Conservation (phyloP, 2,888 invertebrate genomes). For the Cordilura impudica region DNA sequence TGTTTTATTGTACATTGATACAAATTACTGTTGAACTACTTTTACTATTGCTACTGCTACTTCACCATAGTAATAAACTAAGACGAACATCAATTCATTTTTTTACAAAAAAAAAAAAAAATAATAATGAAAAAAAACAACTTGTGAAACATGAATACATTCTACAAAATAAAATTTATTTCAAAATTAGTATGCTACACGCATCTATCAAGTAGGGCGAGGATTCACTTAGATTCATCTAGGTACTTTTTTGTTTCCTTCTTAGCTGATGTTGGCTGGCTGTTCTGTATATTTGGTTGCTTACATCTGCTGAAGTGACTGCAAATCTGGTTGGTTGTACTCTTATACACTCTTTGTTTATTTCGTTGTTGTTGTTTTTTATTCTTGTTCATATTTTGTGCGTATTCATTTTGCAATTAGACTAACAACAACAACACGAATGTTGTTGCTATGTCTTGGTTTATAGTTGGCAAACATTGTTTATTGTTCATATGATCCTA, state of each 20-base stretch:
- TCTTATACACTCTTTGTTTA: background rate
- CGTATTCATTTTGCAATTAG: slow-evolving; percentile 70
- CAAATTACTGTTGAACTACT: slow-evolving; percentile 1
- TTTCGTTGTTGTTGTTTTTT: background rate
- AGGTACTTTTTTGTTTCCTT: slow-evolving; percentile 1
- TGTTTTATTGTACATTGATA: background rate
- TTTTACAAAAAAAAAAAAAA: slow-evolving; percentile 1
- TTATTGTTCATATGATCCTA: too few relatives aligned
- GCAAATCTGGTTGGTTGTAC: slow-evolving; percentile 2
- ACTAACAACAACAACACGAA: slow-evolving; percentile 51
- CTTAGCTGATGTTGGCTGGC: background rate
- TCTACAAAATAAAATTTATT: slow-evolving; percentile 34
- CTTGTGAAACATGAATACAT: slow-evolving; percentile 20
- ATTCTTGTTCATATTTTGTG: slow-evolving; percentile 48
- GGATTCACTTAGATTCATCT: slow-evolving; percentile 20
- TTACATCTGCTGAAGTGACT: slow-evolving; percentile 36
- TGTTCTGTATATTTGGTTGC: background rate
- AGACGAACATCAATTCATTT: slow-evolving; percentile 24
- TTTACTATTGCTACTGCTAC: too few relatives aligned
- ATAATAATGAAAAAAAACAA: slow-evolving; percentile 5
- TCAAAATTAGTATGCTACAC: slow-evolving; percentile 27
- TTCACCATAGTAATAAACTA: slow-evolving; percentile 3
- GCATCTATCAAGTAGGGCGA: slow-evolving; percentile 17
- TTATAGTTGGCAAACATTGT: background rate
- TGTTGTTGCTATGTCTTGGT: slow-evolving; percentile 10